Conservation (phyloP, 1,140 invertebrate genomes). For the Tetragonula clypearis region DNA sequence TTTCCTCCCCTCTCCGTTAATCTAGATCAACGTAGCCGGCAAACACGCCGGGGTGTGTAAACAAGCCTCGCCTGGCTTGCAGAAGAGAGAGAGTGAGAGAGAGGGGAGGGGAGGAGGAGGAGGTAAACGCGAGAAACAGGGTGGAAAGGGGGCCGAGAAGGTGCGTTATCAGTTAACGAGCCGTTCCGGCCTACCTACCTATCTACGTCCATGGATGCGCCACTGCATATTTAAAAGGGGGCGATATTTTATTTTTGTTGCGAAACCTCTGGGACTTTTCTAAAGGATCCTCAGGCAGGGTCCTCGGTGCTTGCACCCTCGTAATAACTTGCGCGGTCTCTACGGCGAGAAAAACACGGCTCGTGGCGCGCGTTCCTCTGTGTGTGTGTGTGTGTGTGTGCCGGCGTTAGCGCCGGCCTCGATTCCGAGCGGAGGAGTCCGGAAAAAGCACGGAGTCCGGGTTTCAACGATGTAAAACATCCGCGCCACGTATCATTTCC, state of each 20-base stretch:
- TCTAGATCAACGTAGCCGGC: slow-evolving; percentile 40
- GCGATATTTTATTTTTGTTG: slow-evolving; percentile 48
- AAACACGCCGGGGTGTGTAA: slow-evolving; percentile 17
- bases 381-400: background rate
- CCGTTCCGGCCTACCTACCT: slow-evolving; percentile 27
- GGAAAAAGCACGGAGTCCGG: background rate
- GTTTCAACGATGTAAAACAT: slow-evolving; percentile 48
- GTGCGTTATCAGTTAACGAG: slow-evolving; percentile 50
- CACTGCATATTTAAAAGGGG: slow-evolving; percentile 45
- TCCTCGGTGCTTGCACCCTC: slow-evolving; percentile 39
- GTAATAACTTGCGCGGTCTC: slow-evolving; percentile 32
- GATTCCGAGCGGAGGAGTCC: slow-evolving; percentile 15
- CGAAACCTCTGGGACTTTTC: slow-evolving; percentile 39
- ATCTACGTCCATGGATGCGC: slow-evolving; percentile 23
- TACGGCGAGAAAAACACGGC: slow-evolving; percentile 40
- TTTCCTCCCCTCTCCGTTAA: background rate
- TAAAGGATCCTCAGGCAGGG: slow-evolving; percentile 38
- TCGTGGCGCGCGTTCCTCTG: slow-evolving; percentile 5
- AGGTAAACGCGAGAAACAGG: background rate
- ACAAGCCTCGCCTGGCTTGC: slow-evolving; percentile 18
- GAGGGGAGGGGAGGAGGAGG: background rate
- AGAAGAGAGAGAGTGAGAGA: background rate
- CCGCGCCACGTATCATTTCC: slow-evolving; percentile 43
- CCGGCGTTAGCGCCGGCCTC: background rate
- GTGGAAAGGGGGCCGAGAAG: background rate